These are phyloP conservation scores for Helarctos malayanus DNA, from an alignment of 2,797 vertebrate species.

Conservation along the genomic window DNA sequence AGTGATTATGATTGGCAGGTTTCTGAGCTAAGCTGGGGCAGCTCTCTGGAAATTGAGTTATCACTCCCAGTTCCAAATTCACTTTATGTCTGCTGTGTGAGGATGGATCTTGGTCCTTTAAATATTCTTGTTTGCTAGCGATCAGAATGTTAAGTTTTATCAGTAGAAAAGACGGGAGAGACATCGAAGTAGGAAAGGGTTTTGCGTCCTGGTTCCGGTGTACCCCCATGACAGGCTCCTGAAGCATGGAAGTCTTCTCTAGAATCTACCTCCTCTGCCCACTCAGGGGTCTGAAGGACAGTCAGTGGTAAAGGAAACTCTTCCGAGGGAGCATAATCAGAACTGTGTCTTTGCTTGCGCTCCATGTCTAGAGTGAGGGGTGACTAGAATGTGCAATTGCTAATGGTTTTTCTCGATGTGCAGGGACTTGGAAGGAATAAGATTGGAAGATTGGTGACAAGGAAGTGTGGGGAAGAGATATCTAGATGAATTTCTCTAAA, in stretches of 20 bases:
- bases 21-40: not conserved
- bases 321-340: not conserved
- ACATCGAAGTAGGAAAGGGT: not conserved
- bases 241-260: not conserved
- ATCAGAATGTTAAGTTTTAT: slow-evolving; percentile 5
- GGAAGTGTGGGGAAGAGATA: not conserved
- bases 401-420: not conserved
- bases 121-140: not conserved
- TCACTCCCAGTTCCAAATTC: slow-evolving; percentile 9
- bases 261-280: not conserved
- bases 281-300: not conserved
- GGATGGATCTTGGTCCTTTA: not conserved
- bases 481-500: not conserved
- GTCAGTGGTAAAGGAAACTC: not conserved
- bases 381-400: not conserved
- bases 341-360: not conserved
- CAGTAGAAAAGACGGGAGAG: not conserved
- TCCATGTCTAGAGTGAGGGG: not conserved
- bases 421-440: not conserved
- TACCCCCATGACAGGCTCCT: not conserved
- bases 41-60: not conserved
- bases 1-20: not conserved
- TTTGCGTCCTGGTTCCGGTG: not conserved
- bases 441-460: not conserved
- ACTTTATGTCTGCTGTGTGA: not conserved